Percentiles rank a stretch among this genome's conserved stretches.
phyloP scores from a whole-genome alignment of 2,888 invertebrate genomes.

The Platycnemis pennipes region DNA sequence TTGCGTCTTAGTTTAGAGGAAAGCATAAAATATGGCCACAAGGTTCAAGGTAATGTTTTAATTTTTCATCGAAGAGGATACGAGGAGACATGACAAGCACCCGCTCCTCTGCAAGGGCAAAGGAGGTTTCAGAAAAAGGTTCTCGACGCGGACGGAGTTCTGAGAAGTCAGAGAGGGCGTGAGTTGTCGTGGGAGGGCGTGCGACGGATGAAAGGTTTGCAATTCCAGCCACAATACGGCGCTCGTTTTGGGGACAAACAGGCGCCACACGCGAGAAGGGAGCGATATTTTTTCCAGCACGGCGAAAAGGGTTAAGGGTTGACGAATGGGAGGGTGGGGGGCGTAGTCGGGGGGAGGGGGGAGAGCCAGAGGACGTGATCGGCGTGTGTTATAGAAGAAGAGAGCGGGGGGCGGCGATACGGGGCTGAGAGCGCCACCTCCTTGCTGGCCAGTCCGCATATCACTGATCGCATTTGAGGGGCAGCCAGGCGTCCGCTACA shows the following conservation, averaged over 20 bases:
- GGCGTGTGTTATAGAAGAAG: background rate
- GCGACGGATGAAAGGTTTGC: constrained; percentile 53
- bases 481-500: no score
- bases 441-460: background rate
- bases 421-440: background rate
- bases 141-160: background rate
- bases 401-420: background rate
- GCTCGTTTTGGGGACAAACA: constrained; percentile 66
- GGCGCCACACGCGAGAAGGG: constrained; percentile 11
- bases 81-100: background rate
- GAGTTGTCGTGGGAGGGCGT: constrained; percentile 1
- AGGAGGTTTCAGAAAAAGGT: background rate
- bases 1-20: no score
- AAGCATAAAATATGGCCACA: no score
- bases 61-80: background rate
- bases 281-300: background rate
- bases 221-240: constrained; percentile 66
- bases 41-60: no score
- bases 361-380: background rate
- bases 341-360: background rate
- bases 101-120: background rate
- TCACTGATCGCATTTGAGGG: no score
- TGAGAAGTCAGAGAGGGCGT: background rate
- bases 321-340: background rate
- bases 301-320: constrained; percentile 31